Evolutionary conservation across 2,797 vertebrate species (phyloP), one percentile per base, ranked within the genome.

Genomic region (Diplodus puntazzo): DNA sequence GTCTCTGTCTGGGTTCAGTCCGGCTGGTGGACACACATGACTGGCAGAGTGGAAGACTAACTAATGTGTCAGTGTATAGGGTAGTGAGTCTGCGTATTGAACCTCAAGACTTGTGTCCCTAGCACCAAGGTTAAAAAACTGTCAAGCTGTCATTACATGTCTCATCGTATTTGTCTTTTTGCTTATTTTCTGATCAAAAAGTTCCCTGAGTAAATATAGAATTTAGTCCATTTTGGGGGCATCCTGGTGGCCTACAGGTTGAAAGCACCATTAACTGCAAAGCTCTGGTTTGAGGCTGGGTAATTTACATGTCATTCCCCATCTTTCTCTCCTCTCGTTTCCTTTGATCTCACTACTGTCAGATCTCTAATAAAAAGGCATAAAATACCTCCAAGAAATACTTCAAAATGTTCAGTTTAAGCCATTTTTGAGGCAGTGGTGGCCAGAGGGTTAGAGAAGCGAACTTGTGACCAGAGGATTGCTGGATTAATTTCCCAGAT

Each of bases 1-100:
- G 71, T 2, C 59, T 61, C 71, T 74, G 87, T 74, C 73, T 84
- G 80, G 55, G 69, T 72, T 71, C 18, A 60, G 69, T 82, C 62
- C 1, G 50, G n/a, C 23, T 20, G 50, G 45, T 39, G n/a, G 64
- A 82, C 12, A n/a, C 80, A 80, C 73, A 70, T 64, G 79, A 80
- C 64, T 7, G 18, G 27, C 25, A 25, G 25, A 3, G 65, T 53
- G 67, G 11, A 12, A 69, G 43, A 45, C 67, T 27, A 2, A 43
- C 45, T 48, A 16, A 49, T 43, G 57, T 10, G 55, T n/a, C 9
- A 46, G 43, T 45, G 14, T 45, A 45, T 16, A 45, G 13, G 43
- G 43, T 16, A 5, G 12, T 16, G 4, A 45, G 43, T 3, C 43
- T 16, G 4, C 14, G 50, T 12, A 12, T n/a, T 12, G 50, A n/a